These are phyloP conservation scores for Drosophila murphyi DNA, from an alignment of 1,140 invertebrate genomes.

Conservation along the genomic window DNA sequence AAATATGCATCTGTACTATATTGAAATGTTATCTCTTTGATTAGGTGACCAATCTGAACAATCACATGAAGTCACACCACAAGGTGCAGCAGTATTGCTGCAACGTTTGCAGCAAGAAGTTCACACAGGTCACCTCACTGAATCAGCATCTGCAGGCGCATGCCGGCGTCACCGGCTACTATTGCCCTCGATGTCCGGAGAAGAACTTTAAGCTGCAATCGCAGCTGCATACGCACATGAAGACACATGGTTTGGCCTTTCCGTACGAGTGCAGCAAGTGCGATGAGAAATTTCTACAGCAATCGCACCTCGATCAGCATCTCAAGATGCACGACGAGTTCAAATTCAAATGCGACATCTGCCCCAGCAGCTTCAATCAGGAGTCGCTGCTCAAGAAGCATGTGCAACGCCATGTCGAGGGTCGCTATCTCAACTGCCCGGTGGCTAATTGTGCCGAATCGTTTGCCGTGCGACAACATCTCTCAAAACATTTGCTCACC, in stretches of 20 bases:
- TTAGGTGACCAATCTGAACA: slow-evolving; percentile 84
- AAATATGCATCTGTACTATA: background rate
- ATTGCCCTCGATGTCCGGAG: slow-evolving; percentile 82
- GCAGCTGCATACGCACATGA: slow-evolving; percentile 84
- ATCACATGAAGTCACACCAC: slow-evolving; percentile 84
- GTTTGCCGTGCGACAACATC: slow-evolving; percentile 82
- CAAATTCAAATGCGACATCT: slow-evolving; percentile 83
- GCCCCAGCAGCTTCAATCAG: slow-evolving; percentile 83
- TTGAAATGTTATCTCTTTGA: background rate
- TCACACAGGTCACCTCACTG: slow-evolving; percentile 84
- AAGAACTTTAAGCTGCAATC: slow-evolving; percentile 84
- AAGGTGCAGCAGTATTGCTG: slow-evolving; percentile 84
- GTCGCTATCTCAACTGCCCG: slow-evolving; percentile 79
- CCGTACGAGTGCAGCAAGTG: slow-evolving; percentile 82
- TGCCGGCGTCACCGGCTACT: slow-evolving; percentile 82
- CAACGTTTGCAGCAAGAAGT: slow-evolving; percentile 84
- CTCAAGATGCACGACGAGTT: slow-evolving; percentile 83
- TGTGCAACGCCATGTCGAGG: slow-evolving; percentile 83
- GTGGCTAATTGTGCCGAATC: slow-evolving; percentile 81
- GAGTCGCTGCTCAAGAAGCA: slow-evolving; percentile 83
- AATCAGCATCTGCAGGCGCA: slow-evolving; percentile 84
- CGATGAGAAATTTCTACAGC: slow-evolving; percentile 84
- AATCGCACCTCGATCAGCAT: slow-evolving; percentile 82
- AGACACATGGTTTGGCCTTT: slow-evolving; percentile 80
- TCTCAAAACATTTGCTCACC: slow-evolving; percentile 82